Percentiles rank a stretch among this genome's conserved stretches.
Evolutionary conservation across 2,113 vertebrate genomes (phyloP).

Genomic region (Pterophyllum scalare): DNA sequence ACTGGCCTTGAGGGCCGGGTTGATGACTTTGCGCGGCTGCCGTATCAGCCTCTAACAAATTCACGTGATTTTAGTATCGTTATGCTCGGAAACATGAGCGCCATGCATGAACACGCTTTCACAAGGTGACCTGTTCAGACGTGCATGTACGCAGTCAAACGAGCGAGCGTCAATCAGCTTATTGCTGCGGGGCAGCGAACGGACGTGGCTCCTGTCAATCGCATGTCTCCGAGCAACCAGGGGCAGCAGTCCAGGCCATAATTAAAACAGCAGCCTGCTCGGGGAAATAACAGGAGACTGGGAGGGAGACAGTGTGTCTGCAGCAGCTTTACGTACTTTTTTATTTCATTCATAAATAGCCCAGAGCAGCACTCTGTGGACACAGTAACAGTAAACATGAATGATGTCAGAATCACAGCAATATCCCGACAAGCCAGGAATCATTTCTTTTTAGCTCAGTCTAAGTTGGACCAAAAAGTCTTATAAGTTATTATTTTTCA

Average conservation of each 20-base stretch:
- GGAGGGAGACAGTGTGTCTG: conserved; percentile 15
- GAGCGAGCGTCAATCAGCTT: conserved; percentile 42
- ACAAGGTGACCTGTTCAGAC: conserved; percentile 54
- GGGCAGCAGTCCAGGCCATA: background rate
- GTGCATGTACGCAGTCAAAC: conserved; percentile 18
- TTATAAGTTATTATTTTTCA: background rate
- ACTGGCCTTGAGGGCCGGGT: conserved; percentile 7
- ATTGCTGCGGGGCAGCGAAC: background rate
- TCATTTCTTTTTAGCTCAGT: background rate
- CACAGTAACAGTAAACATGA: background rate
- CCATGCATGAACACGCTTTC: background rate
- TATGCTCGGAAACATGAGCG: background rate
- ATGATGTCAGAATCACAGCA: background rate
- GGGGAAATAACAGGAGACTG: conserved; percentile 11
- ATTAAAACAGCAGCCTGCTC: conserved; percentile 19
- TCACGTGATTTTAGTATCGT: conserved; percentile 13
- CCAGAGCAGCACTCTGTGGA: conserved; percentile 1
- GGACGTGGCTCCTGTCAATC: conserved; percentile 26
- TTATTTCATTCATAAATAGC: conserved; percentile 17
- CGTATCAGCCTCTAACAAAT: background rate
- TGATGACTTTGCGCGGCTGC: background rate
- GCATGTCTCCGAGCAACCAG: conserved; percentile 26
- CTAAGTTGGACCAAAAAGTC: accelerated
- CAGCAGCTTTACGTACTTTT: conserved; percentile 10
- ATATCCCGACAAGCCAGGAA: background rate